Base-by-base conservation (phyloP, 2,888 invertebrate species). In the Drepana falcataria region DNA sequence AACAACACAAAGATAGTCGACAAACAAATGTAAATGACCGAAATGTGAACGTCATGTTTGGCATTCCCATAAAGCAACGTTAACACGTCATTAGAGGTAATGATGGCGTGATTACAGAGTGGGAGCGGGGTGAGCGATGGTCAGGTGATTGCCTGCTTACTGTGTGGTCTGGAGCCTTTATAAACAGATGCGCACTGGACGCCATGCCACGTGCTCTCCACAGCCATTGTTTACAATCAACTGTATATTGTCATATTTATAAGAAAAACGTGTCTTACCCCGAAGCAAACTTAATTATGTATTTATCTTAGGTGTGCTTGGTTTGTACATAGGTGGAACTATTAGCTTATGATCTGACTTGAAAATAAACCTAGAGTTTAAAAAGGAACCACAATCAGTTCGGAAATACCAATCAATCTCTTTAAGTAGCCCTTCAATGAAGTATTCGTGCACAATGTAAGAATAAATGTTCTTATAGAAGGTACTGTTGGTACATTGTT, bases 81-180 rank as follows among this genome's bases (percentile, higher is more conserved):
- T 91, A 91, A 89, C 91, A 90, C 91, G 87, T 91, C 88, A 91
- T 90, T 91, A 91, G 85, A 87, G 84, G 88, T 88, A 90, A 90
- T 91, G 90, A 91, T 89, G 89, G 82, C 83, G 79, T 89, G 86
- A 90, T 90, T 90, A 88, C 85, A 79, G 75, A 79, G 83, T 79
- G 78, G 81, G 81, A 81, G 84, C 80, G 74, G 79, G 81, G 79
- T 78, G 81, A 79, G 75, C 80, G 79, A 81, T 82, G 82, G 75
- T 75, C 82, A 80, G 78, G 77, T 84, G 87, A 88, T 86, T 83
- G 83, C 79, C 81, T 79, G 77, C 88, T 79, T 78, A 84, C 83
- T 86, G 88, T 89, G 88, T 88, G 90, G 88, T 89, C 90, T 82
- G 65, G 72, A 77, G 76, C 85, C 85, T 87, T 81, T 77, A 83